Evolutionary conservation across 2,888 invertebrate genomes (phyloP).

Genomic region (Tholera decimalis): DNA sequence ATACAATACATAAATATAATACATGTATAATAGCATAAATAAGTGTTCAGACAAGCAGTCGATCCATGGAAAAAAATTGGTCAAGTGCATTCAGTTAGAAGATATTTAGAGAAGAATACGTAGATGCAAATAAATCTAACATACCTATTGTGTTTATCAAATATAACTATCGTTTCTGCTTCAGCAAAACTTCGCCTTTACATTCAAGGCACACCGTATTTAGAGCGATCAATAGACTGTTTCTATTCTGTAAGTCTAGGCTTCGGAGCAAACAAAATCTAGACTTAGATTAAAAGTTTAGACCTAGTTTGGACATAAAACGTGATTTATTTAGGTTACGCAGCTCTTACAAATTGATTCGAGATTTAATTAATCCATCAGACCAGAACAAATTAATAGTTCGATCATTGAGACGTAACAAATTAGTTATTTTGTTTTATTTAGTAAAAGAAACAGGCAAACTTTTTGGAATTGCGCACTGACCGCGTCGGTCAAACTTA

Average conservation of each 20-base stretch:
- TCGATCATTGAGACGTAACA: too few relatives aligned
- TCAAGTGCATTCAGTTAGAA: too few relatives aligned
- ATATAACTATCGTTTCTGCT: not conserved
- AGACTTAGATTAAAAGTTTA: constrained; percentile 9
- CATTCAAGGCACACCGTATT: constrained; percentile 15
- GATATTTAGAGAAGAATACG: too few relatives aligned
- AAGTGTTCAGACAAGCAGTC: too few relatives aligned
- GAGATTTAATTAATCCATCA: not conserved
- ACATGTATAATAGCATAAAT: too few relatives aligned
- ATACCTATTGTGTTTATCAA: not conserved
- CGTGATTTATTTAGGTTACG: not conserved
- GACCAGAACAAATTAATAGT: too few relatives aligned
- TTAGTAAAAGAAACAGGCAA: too few relatives aligned
- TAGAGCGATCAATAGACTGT: constrained; percentile 56
- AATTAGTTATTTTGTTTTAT: not conserved
- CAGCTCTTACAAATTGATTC: constrained; percentile 7
- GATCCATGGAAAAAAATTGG: too few relatives aligned
- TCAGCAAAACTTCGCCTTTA: not conserved
- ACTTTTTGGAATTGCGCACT: too few relatives aligned
- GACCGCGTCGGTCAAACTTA: too few relatives aligned
- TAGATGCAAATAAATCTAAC: not conserved
- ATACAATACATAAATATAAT: too few relatives aligned
- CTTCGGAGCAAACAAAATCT: constrained; percentile 4
- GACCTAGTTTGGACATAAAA: constrained; percentile 10
- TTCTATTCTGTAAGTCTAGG: constrained; percentile 37